A percentile compares a stretch with the other conserved stretches of the same genome.
Conservation (phyloP, 2,113 vertebrate species). For the Chlorodrepanis virens region DNA sequence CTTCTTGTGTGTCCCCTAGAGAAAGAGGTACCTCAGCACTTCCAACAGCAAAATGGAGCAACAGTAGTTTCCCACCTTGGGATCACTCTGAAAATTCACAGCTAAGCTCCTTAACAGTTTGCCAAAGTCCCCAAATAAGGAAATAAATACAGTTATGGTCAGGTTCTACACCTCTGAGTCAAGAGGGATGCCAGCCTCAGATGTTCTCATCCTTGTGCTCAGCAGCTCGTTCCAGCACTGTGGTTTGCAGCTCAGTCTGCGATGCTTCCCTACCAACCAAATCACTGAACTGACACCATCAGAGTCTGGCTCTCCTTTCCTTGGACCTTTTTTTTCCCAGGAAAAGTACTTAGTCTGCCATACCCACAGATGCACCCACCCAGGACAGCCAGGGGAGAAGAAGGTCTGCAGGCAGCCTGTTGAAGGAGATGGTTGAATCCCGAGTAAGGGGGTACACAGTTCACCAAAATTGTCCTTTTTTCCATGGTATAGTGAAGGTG, state of each 20-base stretch:
- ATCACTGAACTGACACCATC: fast-evolving
- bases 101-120: background rate
- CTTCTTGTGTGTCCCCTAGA: background rate
- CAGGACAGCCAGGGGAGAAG: background rate
- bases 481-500: background rate
- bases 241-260: background rate
- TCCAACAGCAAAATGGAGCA: background rate
- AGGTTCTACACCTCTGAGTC: background rate
- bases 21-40: background rate
- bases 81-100: background rate
- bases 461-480: background rate
- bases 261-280: background rate
- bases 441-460: background rate
- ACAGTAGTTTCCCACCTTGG: background rate
- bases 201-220: background rate
- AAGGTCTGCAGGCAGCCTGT: background rate
- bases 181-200: background rate
- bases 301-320: background rate
- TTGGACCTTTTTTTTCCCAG: background rate
- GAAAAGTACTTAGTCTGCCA: background rate
- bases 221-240: background rate
- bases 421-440: fast-evolving
- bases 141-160: background rate
- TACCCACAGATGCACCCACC: background rate
- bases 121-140: background rate